These are phyloP conservation scores for Pao palembangensis DNA, from an alignment of 2,113 vertebrate species.

Conservation along the genomic window DNA sequence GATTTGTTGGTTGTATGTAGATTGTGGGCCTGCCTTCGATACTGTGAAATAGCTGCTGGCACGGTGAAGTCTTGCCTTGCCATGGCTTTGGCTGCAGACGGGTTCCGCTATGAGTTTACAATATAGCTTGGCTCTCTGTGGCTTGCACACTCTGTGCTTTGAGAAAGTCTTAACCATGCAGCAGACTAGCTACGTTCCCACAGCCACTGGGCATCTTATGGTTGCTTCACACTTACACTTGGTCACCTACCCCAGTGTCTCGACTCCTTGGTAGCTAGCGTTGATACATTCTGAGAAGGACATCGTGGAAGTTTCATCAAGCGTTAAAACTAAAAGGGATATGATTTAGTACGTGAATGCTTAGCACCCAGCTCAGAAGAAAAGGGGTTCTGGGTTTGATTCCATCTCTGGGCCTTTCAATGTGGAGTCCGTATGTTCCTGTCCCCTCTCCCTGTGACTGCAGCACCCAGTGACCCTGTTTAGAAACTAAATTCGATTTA, in stretches of 20 bases:
- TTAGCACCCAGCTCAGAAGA: too few species aligned
- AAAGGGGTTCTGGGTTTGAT: too few species aligned
- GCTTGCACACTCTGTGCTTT: slow-evolving; percentile 58
- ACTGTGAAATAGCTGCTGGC: slow-evolving; percentile 56
- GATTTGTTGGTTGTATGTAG: slow-evolving; percentile 40
- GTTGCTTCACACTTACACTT: slow-evolving; percentile 49
- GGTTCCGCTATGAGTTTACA: slow-evolving; percentile 64
- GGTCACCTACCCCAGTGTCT: slow-evolving; percentile 11
- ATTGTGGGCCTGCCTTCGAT: slow-evolving; percentile 37
- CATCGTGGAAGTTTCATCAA: too few species aligned
- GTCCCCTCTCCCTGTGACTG: too few species aligned
- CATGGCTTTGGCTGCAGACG: slow-evolving; percentile 53
- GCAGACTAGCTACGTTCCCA: slow-evolving; percentile 64
- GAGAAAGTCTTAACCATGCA: slow-evolving; percentile 54
- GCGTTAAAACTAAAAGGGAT: too few species aligned
- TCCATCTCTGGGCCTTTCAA: too few species aligned
- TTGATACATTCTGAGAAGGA: too few species aligned
- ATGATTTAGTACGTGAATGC: too few species aligned
- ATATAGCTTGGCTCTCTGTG: slow-evolving; percentile 58
- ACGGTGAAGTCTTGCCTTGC: slow-evolving; percentile 49
- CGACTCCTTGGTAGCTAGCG: background rate
- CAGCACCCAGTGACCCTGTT: too few species aligned
- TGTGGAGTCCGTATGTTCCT: too few species aligned
- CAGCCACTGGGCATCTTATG: slow-evolving; percentile 54
- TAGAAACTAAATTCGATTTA: too few species aligned